Conservation (phyloP, 2,797 vertebrate genomes). For the Leuciscus waleckii region DNA sequence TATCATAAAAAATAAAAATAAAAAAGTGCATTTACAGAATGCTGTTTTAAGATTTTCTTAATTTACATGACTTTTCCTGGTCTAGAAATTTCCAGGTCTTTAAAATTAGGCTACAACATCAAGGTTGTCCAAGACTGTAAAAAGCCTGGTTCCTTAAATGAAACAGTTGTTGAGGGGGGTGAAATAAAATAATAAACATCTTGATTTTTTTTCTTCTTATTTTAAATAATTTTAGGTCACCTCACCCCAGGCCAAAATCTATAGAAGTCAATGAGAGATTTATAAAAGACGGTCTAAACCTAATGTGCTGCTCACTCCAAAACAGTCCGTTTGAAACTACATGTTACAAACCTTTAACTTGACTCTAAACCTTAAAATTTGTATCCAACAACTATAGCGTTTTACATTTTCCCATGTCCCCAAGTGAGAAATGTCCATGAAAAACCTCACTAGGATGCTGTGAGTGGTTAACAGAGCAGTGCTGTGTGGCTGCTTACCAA, state of each 20-base stretch:
- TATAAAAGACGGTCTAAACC: not conserved
- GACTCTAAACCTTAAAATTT: not conserved
- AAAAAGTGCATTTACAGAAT: not conserved
- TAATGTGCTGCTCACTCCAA: not conserved
- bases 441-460: not conserved
- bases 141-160: not conserved
- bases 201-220: not conserved
- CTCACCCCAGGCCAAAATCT: not conserved
- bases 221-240: not conserved
- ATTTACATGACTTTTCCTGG: not conserved
- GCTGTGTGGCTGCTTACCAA: not conserved
- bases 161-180: not conserved
- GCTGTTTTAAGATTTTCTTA: not conserved
- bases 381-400: not conserved
- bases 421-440: not conserved
- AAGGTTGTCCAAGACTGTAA: not conserved
- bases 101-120: not conserved
- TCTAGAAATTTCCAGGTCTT: not conserved
- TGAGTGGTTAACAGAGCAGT: not conserved
- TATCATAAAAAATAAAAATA: not conserved
- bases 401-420: not conserved
- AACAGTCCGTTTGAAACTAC: not conserved
- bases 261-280: not conserved
- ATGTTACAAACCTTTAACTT: not conserved
- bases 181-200: not conserved